phyloP scores from a whole-genome alignment of 2,113 vertebrate genomes.

The Archocentrus centrarchus region DNA sequence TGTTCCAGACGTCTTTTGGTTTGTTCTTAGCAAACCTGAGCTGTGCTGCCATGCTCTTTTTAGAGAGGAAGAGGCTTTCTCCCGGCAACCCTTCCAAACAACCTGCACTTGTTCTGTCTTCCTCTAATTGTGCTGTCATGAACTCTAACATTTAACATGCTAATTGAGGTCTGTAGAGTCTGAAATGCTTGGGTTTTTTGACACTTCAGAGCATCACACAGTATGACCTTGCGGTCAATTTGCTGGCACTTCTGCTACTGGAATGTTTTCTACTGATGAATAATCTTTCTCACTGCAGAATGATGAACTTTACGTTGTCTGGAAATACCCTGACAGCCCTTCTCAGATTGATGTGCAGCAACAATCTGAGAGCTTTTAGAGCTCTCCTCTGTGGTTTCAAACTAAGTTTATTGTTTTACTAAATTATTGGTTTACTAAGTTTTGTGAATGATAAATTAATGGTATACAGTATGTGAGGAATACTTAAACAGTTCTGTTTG shows the following conservation, averaged over 20 bases:
- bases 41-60: not conserved
- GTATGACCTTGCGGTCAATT: not conserved
- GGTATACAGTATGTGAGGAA: not conserved
- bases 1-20: not conserved
- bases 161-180: not conserved
- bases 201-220: accelerated
- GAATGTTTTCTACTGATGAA: not conserved
- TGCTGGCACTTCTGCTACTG: not conserved
- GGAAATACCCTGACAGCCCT: no score
- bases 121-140: not conserved
- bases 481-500: not conserved
- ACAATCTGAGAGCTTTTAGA: not conserved
- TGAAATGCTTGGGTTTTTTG: not conserved
- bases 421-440: no score
- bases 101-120: not conserved
- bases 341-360: not conserved
- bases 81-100: accelerated
- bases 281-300: not conserved
- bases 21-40: not conserved
- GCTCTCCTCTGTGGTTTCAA: slow-evolving; percentile 24
- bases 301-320: not conserved
- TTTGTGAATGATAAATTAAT: not conserved
- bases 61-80: not conserved
- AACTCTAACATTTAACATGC: not conserved
- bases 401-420: not conserved